Conservation (phyloP, 2,888 invertebrate species). For the Steinernema carpocapsae region DNA sequence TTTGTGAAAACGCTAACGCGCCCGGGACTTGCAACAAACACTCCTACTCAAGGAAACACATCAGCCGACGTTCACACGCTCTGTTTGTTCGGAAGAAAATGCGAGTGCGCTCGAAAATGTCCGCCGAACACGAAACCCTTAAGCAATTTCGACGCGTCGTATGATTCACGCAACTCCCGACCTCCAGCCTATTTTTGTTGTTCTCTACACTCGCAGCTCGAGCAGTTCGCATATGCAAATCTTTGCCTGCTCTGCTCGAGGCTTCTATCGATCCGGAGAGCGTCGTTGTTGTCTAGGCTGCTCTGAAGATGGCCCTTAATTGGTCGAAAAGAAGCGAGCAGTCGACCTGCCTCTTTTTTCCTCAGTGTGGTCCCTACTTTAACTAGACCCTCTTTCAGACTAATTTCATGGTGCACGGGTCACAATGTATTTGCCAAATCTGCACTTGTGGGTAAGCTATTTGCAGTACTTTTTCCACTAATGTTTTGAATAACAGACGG, state of each 20-base stretch:
- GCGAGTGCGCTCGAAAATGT: too few relatives aligned
- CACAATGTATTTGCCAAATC: constrained; percentile 66
- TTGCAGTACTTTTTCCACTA: not conserved
- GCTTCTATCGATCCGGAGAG: not conserved
- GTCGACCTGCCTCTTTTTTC: not conserved
- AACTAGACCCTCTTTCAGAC: not conserved
- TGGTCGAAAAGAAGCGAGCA: not conserved
- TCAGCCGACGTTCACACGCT: too few relatives aligned
- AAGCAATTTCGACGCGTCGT: too few relatives aligned
- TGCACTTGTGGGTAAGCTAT: constrained; percentile 65
- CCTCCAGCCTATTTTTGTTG: too few relatives aligned
- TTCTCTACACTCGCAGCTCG: not conserved
- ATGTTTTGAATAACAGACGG: constrained; percentile 44
- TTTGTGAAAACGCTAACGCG: too few relatives aligned
- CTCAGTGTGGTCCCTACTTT: too few relatives aligned
- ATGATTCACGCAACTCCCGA: too few relatives aligned
- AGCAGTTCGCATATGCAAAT: not conserved
- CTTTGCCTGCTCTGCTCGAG: not conserved
- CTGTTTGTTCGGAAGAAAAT: too few relatives aligned
- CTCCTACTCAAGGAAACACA: too few relatives aligned
- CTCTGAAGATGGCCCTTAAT: constrained; percentile 3
- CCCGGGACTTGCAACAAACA: too few relatives aligned
- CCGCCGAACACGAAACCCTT: too few relatives aligned
- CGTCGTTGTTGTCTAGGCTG: not conserved
- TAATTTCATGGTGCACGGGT: constrained; percentile 46